A percentile compares a stretch with the other conserved stretches of the same genome.
These are phyloP conservation scores for Orientallactaga bullata DNA, from an alignment of 2,113 vertebrate genomes.

Conservation along the genomic window DNA sequence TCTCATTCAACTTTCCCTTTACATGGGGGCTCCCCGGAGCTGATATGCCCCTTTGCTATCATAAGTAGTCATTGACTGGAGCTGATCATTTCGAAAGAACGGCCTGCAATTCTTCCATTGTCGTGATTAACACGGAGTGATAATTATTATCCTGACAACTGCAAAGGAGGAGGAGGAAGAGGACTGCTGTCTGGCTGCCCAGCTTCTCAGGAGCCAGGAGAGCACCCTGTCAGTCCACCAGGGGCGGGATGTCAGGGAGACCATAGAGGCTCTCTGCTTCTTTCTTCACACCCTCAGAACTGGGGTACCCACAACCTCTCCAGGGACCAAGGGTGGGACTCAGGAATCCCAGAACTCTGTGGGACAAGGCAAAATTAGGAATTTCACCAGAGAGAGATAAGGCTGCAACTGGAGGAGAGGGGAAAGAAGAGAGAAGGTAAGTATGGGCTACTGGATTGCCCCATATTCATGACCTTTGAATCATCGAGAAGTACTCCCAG, in stretches of 20 bases:
- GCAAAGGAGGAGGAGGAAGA: not conserved
- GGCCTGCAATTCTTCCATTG: conserved; percentile 82
- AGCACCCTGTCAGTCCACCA: conserved; percentile 67
- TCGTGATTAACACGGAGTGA: conserved; percentile 84
- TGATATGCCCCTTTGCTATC: conserved; percentile 84
- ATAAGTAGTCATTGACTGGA: conserved; percentile 83
- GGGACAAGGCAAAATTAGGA: not conserved
- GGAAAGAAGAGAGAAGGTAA: not conserved
- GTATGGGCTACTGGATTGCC: not conserved
- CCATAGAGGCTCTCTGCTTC: conserved; percentile 70
- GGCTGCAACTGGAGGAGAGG: not conserved
- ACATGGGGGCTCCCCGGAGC: conserved; percentile 70
- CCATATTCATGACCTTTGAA: not conserved
- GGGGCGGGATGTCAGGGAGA: not conserved
- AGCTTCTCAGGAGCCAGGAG: not conserved
- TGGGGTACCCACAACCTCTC: not conserved
- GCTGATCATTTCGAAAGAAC: conserved; percentile 86
- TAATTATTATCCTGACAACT: conserved; percentile 82
- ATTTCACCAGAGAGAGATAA: not conserved
- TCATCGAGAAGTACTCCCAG: not conserved
- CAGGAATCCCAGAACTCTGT: not conserved
- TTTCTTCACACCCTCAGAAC: not conserved
- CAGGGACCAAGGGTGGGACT: not conserved
- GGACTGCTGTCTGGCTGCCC: conserved; percentile 11
- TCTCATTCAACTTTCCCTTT: conserved; percentile 79